A percentile compares a stretch with the other conserved stretches of the same genome.
phyloP scores from a whole-genome alignment of 2,797 vertebrate species.

The Zenarchopterus dispar region DNA sequence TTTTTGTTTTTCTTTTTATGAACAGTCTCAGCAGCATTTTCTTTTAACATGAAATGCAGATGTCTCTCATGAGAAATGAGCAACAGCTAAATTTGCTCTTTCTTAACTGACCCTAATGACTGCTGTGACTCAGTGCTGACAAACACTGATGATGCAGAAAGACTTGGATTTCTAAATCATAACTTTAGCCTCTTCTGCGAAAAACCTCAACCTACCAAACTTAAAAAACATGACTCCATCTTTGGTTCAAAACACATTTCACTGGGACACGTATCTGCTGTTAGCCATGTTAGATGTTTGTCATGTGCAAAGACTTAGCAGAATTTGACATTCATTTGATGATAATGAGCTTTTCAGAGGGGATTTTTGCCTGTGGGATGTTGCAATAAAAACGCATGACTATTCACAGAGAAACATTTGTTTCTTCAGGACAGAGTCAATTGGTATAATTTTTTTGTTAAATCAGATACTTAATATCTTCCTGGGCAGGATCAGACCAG shows the following conservation, averaged over 20 bases:
- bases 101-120: no score
- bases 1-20: not conserved
- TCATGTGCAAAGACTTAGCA: conserved; percentile 66
- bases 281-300: conserved; percentile 62
- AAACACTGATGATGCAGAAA: no score
- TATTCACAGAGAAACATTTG: conserved; percentile 40
- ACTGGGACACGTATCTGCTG: conserved; percentile 60
- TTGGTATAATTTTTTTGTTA: conserved; percentile 52
- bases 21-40: not conserved
- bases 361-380: conserved; percentile 52
- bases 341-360: conserved; percentile 63
- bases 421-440: conserved; percentile 47
- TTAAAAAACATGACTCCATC: conserved; percentile 33
- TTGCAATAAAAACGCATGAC: conserved; percentile 35
- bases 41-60: conserved; percentile 13
- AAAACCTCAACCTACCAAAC: conserved; percentile 7
- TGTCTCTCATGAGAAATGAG: not conserved
- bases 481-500: conserved; percentile 19
- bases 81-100: no score
- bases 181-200: no score
- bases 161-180: no score
- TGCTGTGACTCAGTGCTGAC: no score
- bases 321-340: conserved; percentile 63
- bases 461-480: conserved; percentile 37
- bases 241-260: conserved; percentile 41